Percentiles rank a stretch among this genome's conserved stretches.
These are phyloP conservation scores for Pentalonia nigronervosa DNA, from an alignment of 1,140 invertebrate genomes.

Conservation along the genomic window DNA sequence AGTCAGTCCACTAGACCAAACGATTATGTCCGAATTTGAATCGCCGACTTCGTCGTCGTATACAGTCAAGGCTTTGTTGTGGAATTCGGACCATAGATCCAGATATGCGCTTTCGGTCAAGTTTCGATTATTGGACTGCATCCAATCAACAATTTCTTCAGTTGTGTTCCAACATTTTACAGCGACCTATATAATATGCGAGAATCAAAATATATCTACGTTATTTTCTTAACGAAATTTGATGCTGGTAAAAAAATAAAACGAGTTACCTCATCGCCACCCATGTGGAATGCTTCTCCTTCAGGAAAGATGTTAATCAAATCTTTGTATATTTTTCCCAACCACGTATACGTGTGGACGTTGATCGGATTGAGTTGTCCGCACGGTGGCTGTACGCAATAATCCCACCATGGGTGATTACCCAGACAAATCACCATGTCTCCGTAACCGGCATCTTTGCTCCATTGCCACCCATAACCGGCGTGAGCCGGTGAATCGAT, in stretches of 20 bases:
- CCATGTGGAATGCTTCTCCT: slow-evolving; percentile 78
- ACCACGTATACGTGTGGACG: slow-evolving; percentile 73
- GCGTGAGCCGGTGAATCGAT: slow-evolving; percentile 88
- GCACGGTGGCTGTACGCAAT: slow-evolving; percentile 84
- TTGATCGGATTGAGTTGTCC: slow-evolving; percentile 86
- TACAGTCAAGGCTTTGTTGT: slow-evolving; percentile 64
- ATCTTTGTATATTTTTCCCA: slow-evolving; percentile 75
- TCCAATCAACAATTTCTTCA: slow-evolving; percentile 72
- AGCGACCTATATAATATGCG: slow-evolving; percentile 68
- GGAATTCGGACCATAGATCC: slow-evolving; percentile 75
- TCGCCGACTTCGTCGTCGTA: slow-evolving; percentile 65
- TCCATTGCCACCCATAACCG: slow-evolving; percentile 83
- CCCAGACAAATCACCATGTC: slow-evolving; percentile 80
- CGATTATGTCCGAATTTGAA: slow-evolving; percentile 67
- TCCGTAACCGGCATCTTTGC: slow-evolving; percentile 68
- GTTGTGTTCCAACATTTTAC: slow-evolving; percentile 81
- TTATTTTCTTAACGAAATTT: not conserved
- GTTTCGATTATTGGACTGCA: slow-evolving; percentile 69
- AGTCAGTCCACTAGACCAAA: slow-evolving; percentile 81
- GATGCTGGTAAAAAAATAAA: not conserved
- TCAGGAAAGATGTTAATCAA: slow-evolving; percentile 70
- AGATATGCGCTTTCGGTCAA: slow-evolving; percentile 70
- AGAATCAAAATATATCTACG: not conserved
- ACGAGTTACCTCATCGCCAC: slow-evolving; percentile 81
- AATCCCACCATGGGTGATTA: slow-evolving; percentile 74